Conservation (phyloP, 2,113 vertebrate genomes). For the Athene noctua region DNA sequence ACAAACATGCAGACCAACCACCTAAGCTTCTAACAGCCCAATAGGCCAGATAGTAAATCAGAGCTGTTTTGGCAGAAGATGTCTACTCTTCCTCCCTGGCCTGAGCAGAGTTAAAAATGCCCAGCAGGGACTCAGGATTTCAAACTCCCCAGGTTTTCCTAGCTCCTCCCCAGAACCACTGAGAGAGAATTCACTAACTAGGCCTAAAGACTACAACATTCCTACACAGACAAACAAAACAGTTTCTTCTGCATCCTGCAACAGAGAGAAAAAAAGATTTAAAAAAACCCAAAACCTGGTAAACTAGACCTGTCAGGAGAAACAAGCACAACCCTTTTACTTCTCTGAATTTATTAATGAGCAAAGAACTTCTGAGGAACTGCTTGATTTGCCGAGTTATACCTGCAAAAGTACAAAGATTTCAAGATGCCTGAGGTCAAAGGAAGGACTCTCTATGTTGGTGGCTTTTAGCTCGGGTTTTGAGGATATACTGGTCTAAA, state of each 20-base stretch:
- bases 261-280: accelerated
- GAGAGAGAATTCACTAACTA: neutral
- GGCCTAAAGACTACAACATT: neutral
- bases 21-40: neutral
- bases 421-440: neutral
- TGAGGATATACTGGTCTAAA: neutral
- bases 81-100: neutral
- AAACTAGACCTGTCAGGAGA: neutral
- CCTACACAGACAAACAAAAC: neutral
- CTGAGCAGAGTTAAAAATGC: neutral
- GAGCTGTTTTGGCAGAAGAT: neutral
- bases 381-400: neutral
- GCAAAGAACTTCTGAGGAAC: neutral
- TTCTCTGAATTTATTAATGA: neutral
- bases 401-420: neutral
- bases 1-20: neutral
- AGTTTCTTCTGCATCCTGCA: neutral
- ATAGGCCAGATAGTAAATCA: neutral
- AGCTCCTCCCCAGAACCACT: neutral
- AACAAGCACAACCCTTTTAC: neutral
- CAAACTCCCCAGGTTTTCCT: neutral
- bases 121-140: neutral
- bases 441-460: neutral
- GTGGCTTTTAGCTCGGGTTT: neutral
- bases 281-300: neutral